Evolutionary conservation across 2,797 vertebrate genomes (phyloP), one percentile per base, ranked within the genome.

Genomic region (Malurus splendens): DNA sequence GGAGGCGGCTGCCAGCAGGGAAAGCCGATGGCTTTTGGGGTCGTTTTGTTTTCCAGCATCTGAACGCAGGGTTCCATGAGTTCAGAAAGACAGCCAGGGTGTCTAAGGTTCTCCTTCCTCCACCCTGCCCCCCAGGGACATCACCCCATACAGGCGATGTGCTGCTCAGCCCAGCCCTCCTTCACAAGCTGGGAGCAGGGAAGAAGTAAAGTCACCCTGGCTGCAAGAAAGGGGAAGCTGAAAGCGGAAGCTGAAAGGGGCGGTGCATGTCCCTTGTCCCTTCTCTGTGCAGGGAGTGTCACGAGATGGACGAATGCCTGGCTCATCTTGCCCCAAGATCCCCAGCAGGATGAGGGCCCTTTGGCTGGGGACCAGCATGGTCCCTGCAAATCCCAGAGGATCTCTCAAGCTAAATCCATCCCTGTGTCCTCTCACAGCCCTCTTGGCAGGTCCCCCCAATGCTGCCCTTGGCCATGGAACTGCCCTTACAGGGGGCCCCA

Each of bases 181-280:
- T 82, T 22, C 61, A 25, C 6, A 1, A 19, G 60, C 45, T 50
- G 57, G 57, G n/a, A 92, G 71, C 6, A 8, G 38, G 57, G 77
- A 93, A 90, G 62, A 50, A 82, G 51, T 7, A 9, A 89, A 90
- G 57, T 81, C 73, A 85, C 50, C 17, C 44, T 0, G 14, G 57
- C 18, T 94, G 51, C 87, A 75, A 84, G 55, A 93, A 93, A 94
- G 55, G 18, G 87, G 94, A 95, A 95, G 93, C 56, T 23, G 2
- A 90, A 92, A 95, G 81, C 27, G 89, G 94, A 95, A 95, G 94
- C 72, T 72, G 50, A 78, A 86, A 94, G 48, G 61, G 45, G 82
- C 0, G 3, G 41, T 2, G 18, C 59, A 65, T 33, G 48, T 92
- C 64, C 56, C 74, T 55, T 33, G 66, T 89, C 73, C 44, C 85